A percentile compares a stretch with the other conserved stretches of the same genome.
Conservation (phyloP, 2,797 vertebrate genomes). For the Babyrousa celebensis region DNA sequence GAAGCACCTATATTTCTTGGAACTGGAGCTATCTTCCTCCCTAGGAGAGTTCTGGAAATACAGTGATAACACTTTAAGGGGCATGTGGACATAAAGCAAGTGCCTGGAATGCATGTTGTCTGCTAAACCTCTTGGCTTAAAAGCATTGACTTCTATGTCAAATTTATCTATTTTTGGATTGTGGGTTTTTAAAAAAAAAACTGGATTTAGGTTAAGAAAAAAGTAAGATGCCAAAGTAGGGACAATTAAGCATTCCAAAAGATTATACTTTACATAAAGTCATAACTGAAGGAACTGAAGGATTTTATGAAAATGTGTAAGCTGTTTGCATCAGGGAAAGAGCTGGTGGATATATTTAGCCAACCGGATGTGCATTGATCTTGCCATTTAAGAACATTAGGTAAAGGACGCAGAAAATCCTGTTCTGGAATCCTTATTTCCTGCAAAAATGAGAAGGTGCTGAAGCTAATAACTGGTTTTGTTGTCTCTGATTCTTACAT, state of each 20-base stretch:
- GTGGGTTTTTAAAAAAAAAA: conserved; percentile 7
- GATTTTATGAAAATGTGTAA: conserved; percentile 77
- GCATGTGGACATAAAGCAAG: conserved; percentile 15
- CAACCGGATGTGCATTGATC: conserved; percentile 56
- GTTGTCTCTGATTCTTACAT: conserved; percentile 39
- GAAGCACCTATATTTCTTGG: not conserved
- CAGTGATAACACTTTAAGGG: conserved; percentile 72
- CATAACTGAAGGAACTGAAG: conserved; percentile 73
- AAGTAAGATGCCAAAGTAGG: conserved; percentile 23
- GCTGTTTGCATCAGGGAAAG: conserved; percentile 74
- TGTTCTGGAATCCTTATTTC: conserved; percentile 47
- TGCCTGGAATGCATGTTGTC: not conserved
- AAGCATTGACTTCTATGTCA: conserved; percentile 72
- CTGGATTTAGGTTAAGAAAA: conserved; percentile 74
- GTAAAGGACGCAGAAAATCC: conserved; percentile 41
- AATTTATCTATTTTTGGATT: conserved; percentile 72
- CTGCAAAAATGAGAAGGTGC: conserved; percentile 67
- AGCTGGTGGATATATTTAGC: conserved; percentile 57
- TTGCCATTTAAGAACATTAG: conserved; percentile 71
- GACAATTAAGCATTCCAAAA: conserved; percentile 75
- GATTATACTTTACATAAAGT: conserved; percentile 72
- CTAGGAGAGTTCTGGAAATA: conserved; percentile 53
- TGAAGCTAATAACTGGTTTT: conserved; percentile 63
- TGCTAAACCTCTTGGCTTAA: conserved; percentile 65
- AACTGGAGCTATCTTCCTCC: not conserved